Base-by-base conservation (phyloP, 2,113 vertebrate genomes). In the Carassius carassius region DNA sequence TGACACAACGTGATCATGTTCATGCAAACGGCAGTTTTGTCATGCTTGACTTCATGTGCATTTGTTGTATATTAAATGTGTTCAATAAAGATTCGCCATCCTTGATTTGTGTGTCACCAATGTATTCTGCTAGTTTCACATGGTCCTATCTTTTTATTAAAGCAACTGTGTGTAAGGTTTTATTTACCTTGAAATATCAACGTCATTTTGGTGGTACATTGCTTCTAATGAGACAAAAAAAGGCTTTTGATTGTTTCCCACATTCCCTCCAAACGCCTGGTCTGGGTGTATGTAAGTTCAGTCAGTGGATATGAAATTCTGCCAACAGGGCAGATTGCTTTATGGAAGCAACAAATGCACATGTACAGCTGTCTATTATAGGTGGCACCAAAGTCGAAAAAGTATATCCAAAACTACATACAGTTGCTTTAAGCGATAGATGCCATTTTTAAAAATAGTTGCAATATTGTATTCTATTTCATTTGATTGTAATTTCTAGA, bases 1-100 rank as follows among this genome's bases (percentile, higher is more conserved):
- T 82, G 47, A 82, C 5, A 6, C 0, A 7, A 90, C 90, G 60
- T 91, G 90, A 85, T 23, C 13, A 41, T 3, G 47, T 81, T 81
- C 88, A 5, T 16, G 35, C 17, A 79, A 32, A 63, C 21, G 1
- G 2, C 1, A 16, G 3, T 60, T 78, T 60, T 37, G 5, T 60
- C 56, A 78, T 23, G 19, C 76, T 41, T 81, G 16, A 65, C 10
- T 81, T 29, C 58, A 32, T 49, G 62, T 54, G 73, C 6, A 75
- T 75, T 75, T 29, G 47, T 75, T 75, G 23, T 49, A 25, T 25
- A 75, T 54, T 29, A 75, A 75, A 51, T 54, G 73, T 75, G 13
- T 16, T 75, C 5, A 47, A 49, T 51, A 51, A 75, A 75, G 6
- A 25, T 51, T 51, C 3, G 14, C 73, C 69, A 44, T 44, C 8